Conservation (phyloP, 2,888 invertebrate species). For the Horisme vitalbata region DNA sequence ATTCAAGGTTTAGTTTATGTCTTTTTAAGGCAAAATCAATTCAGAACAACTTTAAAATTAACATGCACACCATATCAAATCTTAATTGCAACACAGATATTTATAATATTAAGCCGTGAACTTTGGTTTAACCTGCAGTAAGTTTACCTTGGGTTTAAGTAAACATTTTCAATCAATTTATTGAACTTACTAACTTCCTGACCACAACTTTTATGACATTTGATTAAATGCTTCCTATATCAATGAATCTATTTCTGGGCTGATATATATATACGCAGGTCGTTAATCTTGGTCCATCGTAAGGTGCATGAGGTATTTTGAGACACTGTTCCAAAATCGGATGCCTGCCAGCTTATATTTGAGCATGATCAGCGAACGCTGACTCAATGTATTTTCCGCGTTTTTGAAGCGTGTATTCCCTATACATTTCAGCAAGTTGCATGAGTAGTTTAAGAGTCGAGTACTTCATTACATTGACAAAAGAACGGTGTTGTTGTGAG, state of each 20-base stretch:
- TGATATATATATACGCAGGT: conserved; percentile 10
- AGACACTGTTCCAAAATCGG: conserved; percentile 37
- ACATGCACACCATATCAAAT: conserved; percentile 27
- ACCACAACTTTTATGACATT: conserved; percentile 1
- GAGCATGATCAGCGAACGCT: conserved; percentile 29
- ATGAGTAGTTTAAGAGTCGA: conserved; percentile 8
- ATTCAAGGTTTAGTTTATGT: conserved; percentile 7
- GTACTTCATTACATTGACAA: too few species aligned
- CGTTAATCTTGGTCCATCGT: conserved; percentile 33
- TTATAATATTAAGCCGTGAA: conserved; percentile 24
- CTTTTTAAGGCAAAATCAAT: conserved; percentile 9
- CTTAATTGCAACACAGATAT: conserved; percentile 30
- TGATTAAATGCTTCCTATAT: conserved; percentile 10
- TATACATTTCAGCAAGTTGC: conserved; percentile 12
- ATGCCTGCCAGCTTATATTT: conserved; percentile 30
- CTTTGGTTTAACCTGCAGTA: conserved; percentile 13
- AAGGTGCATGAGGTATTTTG: conserved; percentile 23
- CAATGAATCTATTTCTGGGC: conserved; percentile 14
- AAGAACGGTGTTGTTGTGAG: too few species aligned
- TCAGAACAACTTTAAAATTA: neutral
- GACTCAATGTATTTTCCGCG: conserved; percentile 34
- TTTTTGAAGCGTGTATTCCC: conserved; percentile 14
- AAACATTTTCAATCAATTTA: conserved; percentile 4
- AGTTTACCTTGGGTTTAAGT: conserved; percentile 6
- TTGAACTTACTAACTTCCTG: conserved; percentile 4